These are phyloP conservation scores for Hemicrepidius hirtus DNA, from an alignment of 2,888 invertebrate genomes.

Conservation along the genomic window DNA sequence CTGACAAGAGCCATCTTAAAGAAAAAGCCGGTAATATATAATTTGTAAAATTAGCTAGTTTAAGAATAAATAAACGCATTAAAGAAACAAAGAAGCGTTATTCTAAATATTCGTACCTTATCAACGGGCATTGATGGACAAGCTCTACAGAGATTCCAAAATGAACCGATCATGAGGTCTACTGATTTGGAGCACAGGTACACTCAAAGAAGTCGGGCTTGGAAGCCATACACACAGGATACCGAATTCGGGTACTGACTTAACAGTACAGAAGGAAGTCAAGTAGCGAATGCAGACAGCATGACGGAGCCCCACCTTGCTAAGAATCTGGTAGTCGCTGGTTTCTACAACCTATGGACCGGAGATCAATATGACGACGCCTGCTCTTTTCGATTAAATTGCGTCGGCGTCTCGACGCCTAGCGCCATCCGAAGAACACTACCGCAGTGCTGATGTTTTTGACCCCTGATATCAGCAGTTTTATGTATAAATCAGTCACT, in stretches of 20 bases:
- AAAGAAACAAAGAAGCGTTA: background rate
- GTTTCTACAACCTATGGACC: constrained; percentile 54
- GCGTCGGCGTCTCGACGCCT: constrained; percentile 53
- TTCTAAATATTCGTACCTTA: constrained; percentile 85
- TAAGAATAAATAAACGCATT: background rate
- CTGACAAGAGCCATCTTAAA: constrained; percentile 12
- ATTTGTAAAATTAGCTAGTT: background rate
- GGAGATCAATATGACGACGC: constrained; percentile 61
- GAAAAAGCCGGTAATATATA: constrained; percentile 31
- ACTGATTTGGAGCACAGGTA: constrained; percentile 59
- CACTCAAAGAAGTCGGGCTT: constrained; percentile 56
- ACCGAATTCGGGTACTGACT: constrained; percentile 49
- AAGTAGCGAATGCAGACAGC: constrained; percentile 58
- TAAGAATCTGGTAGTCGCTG: constrained; percentile 56
- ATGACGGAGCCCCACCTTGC: constrained; percentile 61
- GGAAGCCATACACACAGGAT: constrained; percentile 60
- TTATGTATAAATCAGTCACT: constrained; percentile 44
- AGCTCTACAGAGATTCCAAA: constrained; percentile 97
- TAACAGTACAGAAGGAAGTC: constrained; percentile 52
- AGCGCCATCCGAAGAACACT: constrained; percentile 48
- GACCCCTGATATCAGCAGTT: constrained; percentile 35
- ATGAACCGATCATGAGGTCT: constrained; percentile 94
- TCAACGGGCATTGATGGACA: constrained; percentile 97
- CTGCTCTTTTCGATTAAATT: constrained; percentile 53
- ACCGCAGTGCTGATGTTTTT: constrained; percentile 52